Evolutionary conservation across 35 echinoderm and acorn worm genomes (phyloP), one percentile per base, ranked within the genome.

Genomic region (Hemicentrotus pulcherrimus): DNA sequence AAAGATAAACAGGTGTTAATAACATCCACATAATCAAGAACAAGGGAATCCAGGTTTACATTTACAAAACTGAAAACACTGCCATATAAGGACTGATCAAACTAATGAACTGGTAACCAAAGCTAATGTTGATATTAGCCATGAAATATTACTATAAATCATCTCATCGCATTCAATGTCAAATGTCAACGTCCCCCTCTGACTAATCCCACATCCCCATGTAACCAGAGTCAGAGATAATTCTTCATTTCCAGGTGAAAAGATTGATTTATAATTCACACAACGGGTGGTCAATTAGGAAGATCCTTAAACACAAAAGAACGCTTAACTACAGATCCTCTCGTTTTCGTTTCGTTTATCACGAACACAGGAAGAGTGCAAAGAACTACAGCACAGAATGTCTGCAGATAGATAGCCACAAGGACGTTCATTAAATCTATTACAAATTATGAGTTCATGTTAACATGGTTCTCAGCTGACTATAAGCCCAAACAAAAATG

Each of bases 251-350:
- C 65, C 65, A 78, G 65, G 65, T 78, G 4, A 78, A 78, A 78
- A 78, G 65, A 78, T 78, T 78, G 65, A 78, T 78, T 78, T 78
- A 78, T 28, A 78, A 78, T 78, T 78, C 65, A 78, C 65, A 78
- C 65, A 78, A 78, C 65, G 65, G 65, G 65, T 78, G 65, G 65
- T 78, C 65, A 78, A 78, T 78, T 78, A 78, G 7, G 22, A 78
- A 78, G 65, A 78, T 78, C 65, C 65, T 78, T 15, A 22, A 78
- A 78, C 65, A 78, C 65, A 78, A 78, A 78, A 71, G 28, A 78
- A 78, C 22, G 19, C 18, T n/a, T 10, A 55, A 55, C 11, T n/a
- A n/a, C 65, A 1, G 24, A 78, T 78, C 19, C 65, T 78, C 22
- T 78, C 65, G 6, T 7, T 78, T 78, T 22, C 7, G 65, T 78